A percentile compares a stretch with the other conserved stretches of the same genome.
Conservation (phyloP, 2,888 invertebrate genomes). For the Anoncus sp. region DNA sequence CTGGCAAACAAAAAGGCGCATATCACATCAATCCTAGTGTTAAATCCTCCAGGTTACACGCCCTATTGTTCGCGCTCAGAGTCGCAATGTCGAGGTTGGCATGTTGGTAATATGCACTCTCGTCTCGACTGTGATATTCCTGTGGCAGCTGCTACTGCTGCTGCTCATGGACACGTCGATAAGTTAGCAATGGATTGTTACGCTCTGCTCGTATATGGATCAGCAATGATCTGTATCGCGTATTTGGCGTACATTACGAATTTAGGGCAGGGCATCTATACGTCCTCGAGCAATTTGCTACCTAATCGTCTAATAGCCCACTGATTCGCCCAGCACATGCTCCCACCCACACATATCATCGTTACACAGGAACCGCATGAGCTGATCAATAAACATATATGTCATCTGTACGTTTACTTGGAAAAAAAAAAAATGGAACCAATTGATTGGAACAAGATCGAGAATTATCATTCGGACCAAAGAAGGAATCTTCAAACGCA, state of each 20-base stretch:
- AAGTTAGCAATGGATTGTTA: constrained; percentile 44
- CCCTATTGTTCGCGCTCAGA: neutral
- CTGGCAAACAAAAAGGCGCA: neutral
- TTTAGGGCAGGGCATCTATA: constrained; percentile 37
- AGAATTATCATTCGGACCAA: too few relatives aligned
- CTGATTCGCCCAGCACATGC: constrained; percentile 49
- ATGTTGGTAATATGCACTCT: constrained; percentile 6
- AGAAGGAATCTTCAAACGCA: too few relatives aligned
- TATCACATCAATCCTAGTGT: neutral
- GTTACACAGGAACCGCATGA: too few relatives aligned
- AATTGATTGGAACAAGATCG: too few relatives aligned
- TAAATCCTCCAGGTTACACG: neutral
- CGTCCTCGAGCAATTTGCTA: constrained; percentile 65
- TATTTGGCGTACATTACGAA: constrained; percentile 16
- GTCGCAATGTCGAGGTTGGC: neutral
- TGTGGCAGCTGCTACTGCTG: constrained; percentile 36
- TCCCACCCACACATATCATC: constrained; percentile 1
- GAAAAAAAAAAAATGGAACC: too few relatives aligned
- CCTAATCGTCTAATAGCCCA: constrained; percentile 65
- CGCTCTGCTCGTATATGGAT: constrained; percentile 43
- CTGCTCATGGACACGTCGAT: constrained; percentile 41
- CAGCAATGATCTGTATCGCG: constrained; percentile 47
- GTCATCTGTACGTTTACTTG: too few relatives aligned
- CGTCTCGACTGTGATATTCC: constrained; percentile 2
- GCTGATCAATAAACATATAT: too few relatives aligned